Percentiles rank a stretch among this genome's conserved stretches.
phyloP scores from a whole-genome alignment of 2,797 vertebrate species.

The Caiman crocodilus region DNA sequence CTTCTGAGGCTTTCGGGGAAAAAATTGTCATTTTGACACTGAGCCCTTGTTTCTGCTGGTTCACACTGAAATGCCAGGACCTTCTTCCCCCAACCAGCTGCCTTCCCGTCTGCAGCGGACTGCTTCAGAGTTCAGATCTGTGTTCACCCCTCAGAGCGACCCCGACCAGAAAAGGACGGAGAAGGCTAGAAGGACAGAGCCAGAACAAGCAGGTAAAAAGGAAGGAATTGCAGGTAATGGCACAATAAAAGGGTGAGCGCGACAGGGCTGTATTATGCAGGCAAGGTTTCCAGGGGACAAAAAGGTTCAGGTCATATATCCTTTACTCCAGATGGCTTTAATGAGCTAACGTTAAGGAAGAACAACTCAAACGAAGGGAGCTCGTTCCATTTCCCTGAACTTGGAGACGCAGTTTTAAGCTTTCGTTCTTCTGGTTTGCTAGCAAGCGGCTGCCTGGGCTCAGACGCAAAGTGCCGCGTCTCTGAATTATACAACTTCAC shows the following conservation, averaged over 20 bases:
- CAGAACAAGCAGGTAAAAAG: too few species aligned
- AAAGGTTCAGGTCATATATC: not conserved
- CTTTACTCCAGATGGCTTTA: not conserved
- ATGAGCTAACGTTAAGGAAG: too few species aligned
- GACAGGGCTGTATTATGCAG: too few species aligned
- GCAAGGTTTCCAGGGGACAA: not conserved
- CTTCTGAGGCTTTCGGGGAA: not conserved
- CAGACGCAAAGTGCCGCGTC: not conserved
- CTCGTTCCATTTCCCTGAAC: not conserved
- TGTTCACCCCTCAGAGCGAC: not conserved
- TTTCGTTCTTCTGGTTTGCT: not conserved
- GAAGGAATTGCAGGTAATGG: not conserved
- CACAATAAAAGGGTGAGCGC: not conserved
- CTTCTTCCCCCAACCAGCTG: not conserved
- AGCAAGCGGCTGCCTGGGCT: too few species aligned
- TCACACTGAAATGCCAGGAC: not conserved
- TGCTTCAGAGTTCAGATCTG: not conserved
- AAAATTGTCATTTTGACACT: not conserved
- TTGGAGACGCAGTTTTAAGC: not conserved
- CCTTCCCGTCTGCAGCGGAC: not conserved
- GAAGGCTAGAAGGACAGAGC: not conserved
- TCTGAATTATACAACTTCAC: not conserved
- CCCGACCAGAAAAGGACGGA: not conserved
- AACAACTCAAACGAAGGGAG: not conserved
- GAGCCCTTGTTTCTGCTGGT: not conserved